These are phyloP conservation scores for Hycleus phaleratus DNA, from an alignment of 1,140 invertebrate species.

Conservation along the genomic window DNA sequence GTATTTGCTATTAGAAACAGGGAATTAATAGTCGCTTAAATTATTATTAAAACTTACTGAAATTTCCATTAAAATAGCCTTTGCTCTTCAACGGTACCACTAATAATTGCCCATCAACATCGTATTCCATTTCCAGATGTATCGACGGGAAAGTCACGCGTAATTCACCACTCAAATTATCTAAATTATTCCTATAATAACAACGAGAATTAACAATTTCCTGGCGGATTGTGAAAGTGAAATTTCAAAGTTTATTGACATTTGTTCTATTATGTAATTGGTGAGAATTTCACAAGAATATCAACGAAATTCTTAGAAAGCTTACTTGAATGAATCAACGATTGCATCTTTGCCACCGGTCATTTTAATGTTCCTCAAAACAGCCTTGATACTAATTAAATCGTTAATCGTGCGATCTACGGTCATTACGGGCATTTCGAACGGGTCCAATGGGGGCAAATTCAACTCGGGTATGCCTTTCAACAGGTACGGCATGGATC, in stretches of 20 bases:
- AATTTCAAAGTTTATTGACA: slow-evolving; percentile 5
- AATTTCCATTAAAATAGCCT: slow-evolving; percentile 59
- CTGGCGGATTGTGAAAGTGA: not conserved
- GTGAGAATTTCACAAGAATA: not conserved
- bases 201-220: not conserved
- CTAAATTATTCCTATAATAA: slow-evolving; percentile 49
- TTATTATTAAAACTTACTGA: slow-evolving; percentile 50
- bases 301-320: slow-evolving; percentile 15
- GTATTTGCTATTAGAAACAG: slow-evolving; percentile 31
- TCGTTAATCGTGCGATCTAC: slow-evolving; percentile 56
- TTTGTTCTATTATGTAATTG: not conserved
- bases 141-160: slow-evolving; percentile 51
- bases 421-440: slow-evolving; percentile 52
- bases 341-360: slow-evolving; percentile 52
- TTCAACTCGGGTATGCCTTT: slow-evolving; percentile 57
- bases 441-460: slow-evolving; percentile 56
- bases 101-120: slow-evolving; percentile 56
- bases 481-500: slow-evolving; percentile 48
- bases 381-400: slow-evolving; percentile 56
- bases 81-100: slow-evolving; percentile 56
- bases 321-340: slow-evolving; percentile 57
- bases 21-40: not conserved
- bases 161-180: slow-evolving; percentile 51
- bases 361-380: slow-evolving; percentile 55
- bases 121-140: slow-evolving; percentile 55